Percentiles rank a stretch among this genome's conserved stretches.
phyloP scores from a whole-genome alignment of 1,140 invertebrate species.

The Cecropterus lyciades region DNA sequence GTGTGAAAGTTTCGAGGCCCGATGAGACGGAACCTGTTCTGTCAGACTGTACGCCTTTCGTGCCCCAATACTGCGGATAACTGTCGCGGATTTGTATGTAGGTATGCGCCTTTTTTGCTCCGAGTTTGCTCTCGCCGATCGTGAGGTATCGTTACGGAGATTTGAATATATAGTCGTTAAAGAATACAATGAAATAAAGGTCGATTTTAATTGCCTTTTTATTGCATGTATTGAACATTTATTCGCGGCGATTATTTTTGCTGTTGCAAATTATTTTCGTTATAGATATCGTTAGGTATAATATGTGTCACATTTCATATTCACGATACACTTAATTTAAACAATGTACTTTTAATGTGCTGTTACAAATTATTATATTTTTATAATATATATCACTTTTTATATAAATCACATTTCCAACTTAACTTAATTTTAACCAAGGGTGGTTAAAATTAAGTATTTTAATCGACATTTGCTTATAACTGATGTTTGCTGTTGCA shows the following conservation, averaged over 20 bases:
- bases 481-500: too few species aligned
- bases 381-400: too few species aligned
- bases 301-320: too few species aligned
- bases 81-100: constrained; percentile 55
- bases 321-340: too few species aligned
- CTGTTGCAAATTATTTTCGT: neutral
- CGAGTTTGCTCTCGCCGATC: neutral
- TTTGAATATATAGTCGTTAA: neutral
- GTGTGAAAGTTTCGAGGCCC: constrained; percentile 34
- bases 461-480: too few species aligned
- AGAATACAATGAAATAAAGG: too few species aligned
- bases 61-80: constrained; percentile 54
- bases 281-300: too few species aligned
- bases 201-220: neutral
- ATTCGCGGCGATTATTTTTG: neutral
- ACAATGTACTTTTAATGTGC: too few species aligned
- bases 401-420: too few species aligned
- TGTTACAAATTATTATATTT: too few species aligned
- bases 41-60: constrained; percentile 67
- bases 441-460: too few species aligned
- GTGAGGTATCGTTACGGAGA: neutral
- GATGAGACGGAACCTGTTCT: constrained; percentile 67
- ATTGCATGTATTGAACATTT: neutral
- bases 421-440: too few species aligned
- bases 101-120: constrained; percentile 32